Percentiles rank a stretch among this genome's conserved stretches.
Evolutionary conservation across 2,113 vertebrate species (phyloP).

Genomic region (Elanoides forficatus): DNA sequence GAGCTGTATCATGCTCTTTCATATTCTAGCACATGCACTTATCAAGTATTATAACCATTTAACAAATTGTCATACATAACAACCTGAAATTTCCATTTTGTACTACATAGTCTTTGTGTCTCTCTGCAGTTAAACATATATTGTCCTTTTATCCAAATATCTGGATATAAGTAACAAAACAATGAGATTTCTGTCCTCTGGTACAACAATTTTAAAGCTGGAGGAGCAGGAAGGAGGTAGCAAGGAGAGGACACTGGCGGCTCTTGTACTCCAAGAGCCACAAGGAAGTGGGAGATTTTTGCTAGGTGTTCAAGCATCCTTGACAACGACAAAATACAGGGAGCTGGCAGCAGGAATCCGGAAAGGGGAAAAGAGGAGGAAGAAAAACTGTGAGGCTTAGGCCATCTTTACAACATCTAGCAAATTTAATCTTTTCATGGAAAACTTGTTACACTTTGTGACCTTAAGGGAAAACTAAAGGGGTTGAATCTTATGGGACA

Average conservation of each 20-base stretch:
- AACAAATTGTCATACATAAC: not conserved
- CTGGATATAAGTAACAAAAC: not conserved
- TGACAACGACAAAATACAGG: not conserved
- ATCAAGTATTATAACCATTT: rapidly evolving
- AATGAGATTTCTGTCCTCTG: not conserved
- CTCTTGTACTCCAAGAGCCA: not conserved
- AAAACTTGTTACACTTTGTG: not conserved
- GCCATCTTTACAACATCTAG: not conserved
- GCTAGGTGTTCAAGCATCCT: not conserved
- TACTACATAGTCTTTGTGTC: not conserved
- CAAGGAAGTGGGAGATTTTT: not conserved
- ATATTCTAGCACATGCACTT: not conserved
- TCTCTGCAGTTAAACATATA: not conserved
- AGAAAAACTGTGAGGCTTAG: not conserved
- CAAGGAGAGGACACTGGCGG: not conserved
- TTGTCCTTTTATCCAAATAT: not conserved
- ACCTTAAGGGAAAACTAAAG: not conserved
- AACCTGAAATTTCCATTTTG: not conserved
- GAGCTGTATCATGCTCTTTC: not conserved
- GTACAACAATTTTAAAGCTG: not conserved
- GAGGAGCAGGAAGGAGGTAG: not conserved
- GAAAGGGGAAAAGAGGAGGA: not conserved
- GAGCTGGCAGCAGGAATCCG: not conserved
- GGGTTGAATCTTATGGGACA: not conserved
- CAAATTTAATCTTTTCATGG: not conserved